Conservation (phyloP, 2,797 vertebrate species). For the Fratercula arctica region DNA sequence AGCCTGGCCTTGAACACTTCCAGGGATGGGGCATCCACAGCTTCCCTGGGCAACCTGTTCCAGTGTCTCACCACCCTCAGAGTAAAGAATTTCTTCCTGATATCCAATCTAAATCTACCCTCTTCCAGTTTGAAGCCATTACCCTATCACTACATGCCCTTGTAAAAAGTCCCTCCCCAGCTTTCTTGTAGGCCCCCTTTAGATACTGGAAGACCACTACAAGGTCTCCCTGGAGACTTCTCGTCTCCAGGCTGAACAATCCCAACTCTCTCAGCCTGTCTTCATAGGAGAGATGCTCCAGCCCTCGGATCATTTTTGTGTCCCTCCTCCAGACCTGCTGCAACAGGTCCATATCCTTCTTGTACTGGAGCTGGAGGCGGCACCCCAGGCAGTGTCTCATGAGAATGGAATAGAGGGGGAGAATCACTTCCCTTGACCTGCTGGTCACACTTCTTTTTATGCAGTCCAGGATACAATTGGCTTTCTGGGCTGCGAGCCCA, state of each 20-base stretch:
- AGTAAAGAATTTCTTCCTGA: not conserved
- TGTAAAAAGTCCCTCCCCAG: not conserved
- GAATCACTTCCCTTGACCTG: not conserved
- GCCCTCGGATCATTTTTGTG: not conserved
- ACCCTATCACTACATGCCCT: not conserved
- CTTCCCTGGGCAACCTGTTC: not conserved
- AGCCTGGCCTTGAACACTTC: not conserved
- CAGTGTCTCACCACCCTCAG: fast-evolving
- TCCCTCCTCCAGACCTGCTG: not conserved
- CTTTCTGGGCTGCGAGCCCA: not conserved
- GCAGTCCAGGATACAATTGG: not conserved
- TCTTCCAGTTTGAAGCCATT: not conserved
- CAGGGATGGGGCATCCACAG: not conserved
- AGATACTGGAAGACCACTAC: not conserved
- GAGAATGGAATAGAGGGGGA: fast-evolving
- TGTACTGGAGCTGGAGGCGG: not conserved
- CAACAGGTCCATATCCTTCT: not conserved
- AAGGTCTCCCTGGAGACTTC: not conserved
- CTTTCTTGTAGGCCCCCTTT: not conserved
- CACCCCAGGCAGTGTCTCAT: not conserved
- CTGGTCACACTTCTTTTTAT: not conserved
- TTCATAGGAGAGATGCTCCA: not conserved
- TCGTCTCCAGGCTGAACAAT: not conserved
- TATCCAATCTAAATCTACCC: not conserved
- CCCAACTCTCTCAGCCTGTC: not conserved